These are phyloP conservation scores for Acrobasis suavella DNA, from an alignment of 2,888 invertebrate species.

Conservation along the genomic window DNA sequence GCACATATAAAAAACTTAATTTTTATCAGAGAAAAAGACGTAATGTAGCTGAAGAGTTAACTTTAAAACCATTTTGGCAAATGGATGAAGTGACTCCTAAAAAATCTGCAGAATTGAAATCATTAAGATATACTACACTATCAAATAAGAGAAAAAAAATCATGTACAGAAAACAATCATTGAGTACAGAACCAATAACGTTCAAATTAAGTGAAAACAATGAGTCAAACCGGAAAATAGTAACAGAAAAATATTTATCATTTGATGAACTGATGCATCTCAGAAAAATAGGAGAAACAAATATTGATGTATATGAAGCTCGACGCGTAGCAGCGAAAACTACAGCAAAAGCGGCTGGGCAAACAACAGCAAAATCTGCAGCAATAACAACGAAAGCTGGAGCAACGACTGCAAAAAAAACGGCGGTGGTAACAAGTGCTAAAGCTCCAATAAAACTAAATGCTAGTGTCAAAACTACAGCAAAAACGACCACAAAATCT, in stretches of 20 bases:
- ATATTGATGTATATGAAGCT: constrained; percentile 35
- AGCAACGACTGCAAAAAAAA: constrained; percentile 7
- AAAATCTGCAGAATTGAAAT: constrained; percentile 48
- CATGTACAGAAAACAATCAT: constrained; percentile 36
- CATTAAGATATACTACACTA: constrained; percentile 64
- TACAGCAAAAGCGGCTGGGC: background rate
- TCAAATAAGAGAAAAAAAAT: constrained; percentile 43
- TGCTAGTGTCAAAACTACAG: background rate
- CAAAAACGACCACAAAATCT: constrained; percentile 21
- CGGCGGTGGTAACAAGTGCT: background rate
- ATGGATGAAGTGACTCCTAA: constrained; percentile 49
- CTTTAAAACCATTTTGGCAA: constrained; percentile 65
- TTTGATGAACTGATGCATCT: constrained; percentile 74
- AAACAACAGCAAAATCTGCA: background rate
- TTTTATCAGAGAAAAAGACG: constrained; percentile 56
- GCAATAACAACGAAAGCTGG: background rate
- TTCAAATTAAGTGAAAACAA: constrained; percentile 54
- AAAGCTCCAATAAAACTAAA: background rate
- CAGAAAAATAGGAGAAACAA: constrained; percentile 54
- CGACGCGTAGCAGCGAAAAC: constrained; percentile 37
- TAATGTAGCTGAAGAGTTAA: constrained; percentile 43
- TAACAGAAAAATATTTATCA: constrained; percentile 71
- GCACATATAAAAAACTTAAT: constrained; percentile 48
- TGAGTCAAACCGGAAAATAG: constrained; percentile 2
- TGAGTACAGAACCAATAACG: constrained; percentile 35